Evolutionary conservation across 2,797 vertebrate species (phyloP), one percentile per base, ranked within the genome.

Genomic region (Arnoldichthys spilopterus): DNA sequence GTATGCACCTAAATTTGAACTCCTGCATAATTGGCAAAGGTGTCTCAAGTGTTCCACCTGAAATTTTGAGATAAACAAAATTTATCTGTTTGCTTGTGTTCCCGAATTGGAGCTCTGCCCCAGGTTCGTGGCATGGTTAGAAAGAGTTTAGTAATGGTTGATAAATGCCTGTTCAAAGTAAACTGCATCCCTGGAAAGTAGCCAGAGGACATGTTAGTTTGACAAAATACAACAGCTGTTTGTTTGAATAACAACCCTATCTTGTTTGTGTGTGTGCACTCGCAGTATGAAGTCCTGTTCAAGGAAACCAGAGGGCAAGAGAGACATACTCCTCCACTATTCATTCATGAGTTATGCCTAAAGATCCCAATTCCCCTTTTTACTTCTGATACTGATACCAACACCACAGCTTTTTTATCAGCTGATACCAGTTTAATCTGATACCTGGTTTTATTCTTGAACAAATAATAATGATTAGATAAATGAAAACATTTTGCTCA

Each of bases 161-260:
- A 76, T 89, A 88, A 92, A 83, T 86, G 76, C 86, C 84, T 90
- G 88, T 90, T 90, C 75, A 82, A 79, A 83, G 82, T 91, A 87
- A 89, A 40, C 37, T 40, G 82, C 59, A 88, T 89, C 85, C 82
- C 74, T 88, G 86, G 87, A 86, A 79, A 82, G 80, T 84, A 89
- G 89, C 90, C 89, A 89, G 82, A 83, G 84, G 82, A 88, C 81
- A 85, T 82, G 88, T 84, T 85, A 83, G 72, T 74, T 83, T 91
- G 90, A 90, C 88, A 90, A 87, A 91, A 89, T 89, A 89, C 86
- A 88, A 86, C 89, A 91, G 90, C 90, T 91, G 89, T 86, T 78
- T 90, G 88, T 89, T 92, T 87, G 85, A 83, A 87, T 87, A 91
- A 86, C 86, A 88, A 90, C 84, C 80, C 72, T 59, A 63, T 73